phyloP scores from a whole-genome alignment of 2,113 vertebrate species.

The Triplophysa siluroides region DNA sequence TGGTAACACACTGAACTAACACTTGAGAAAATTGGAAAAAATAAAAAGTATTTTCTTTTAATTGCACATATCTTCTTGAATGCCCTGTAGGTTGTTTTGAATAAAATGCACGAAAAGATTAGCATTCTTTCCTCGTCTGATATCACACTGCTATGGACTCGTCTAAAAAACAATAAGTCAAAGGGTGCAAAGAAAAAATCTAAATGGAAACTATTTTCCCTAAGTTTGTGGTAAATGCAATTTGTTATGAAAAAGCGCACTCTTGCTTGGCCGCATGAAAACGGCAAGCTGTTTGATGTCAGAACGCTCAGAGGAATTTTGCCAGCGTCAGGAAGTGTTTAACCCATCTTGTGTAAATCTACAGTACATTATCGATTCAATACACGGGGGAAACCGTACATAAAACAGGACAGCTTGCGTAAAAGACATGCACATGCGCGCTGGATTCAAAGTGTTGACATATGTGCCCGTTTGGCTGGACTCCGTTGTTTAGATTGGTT shows the following conservation, averaged over 20 bases:
- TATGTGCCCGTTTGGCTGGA: not conserved
- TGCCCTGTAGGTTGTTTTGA: not conserved
- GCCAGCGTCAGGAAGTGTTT: constrained; percentile 1
- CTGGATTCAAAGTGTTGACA: not conserved
- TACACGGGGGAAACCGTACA: constrained; percentile 5
- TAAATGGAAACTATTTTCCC: constrained; percentile 52
- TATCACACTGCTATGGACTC: constrained; percentile 38
- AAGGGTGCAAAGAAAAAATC: constrained; percentile 14
- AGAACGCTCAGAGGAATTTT: constrained; percentile 1
- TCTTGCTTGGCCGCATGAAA: constrained; percentile 10
- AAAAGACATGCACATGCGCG: not conserved
- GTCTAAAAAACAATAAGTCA: constrained; percentile 41
- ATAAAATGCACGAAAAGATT: constrained; percentile 33
- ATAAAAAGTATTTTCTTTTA: too few relatives aligned
- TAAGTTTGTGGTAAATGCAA: constrained; percentile 42
- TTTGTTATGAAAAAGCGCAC: constrained; percentile 48
- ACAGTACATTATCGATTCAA: constrained; percentile 24
- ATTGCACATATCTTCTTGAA: not conserved
- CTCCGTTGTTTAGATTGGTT: not conserved
- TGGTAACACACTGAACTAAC: too few relatives aligned
- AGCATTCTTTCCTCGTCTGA: constrained; percentile 48
- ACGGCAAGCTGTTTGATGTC: constrained; percentile 16
- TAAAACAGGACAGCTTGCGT: constrained; percentile 24
- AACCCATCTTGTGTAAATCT: constrained; percentile 32
- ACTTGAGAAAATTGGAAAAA: too few relatives aligned